These are phyloP conservation scores for Hydrochoerus hydrochaeris DNA, from an alignment of 2,113 vertebrate genomes.

Conservation along the genomic window DNA sequence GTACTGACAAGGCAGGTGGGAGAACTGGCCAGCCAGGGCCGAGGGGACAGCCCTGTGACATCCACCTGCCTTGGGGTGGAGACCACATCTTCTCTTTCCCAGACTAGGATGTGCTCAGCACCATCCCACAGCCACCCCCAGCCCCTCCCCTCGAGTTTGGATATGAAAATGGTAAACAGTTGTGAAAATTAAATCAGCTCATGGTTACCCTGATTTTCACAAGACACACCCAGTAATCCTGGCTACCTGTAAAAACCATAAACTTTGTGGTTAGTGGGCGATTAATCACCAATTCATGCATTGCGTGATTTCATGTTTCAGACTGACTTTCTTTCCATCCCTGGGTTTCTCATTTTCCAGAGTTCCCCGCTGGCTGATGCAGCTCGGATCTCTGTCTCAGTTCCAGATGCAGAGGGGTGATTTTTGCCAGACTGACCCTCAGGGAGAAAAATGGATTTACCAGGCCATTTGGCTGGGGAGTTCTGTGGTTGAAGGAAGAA, in stretches of 20 bases:
- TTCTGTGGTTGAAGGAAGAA: neutral
- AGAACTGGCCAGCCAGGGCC: neutral
- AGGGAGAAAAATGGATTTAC: neutral
- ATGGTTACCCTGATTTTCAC: conserved; percentile 30
- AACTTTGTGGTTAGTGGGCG: neutral
- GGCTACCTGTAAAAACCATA: neutral
- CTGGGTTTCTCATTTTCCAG: neutral
- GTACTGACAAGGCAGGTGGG: neutral
- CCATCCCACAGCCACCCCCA: neutral
- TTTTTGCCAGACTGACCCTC: neutral
- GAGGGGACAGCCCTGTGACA: neutral
- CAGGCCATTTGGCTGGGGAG: neutral
- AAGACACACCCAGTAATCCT: conserved; percentile 23
- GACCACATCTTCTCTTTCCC: neutral
- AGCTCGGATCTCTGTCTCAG: neutral
- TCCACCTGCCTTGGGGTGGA: neutral
- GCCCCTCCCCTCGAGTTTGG: neutral
- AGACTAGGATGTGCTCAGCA: neutral
- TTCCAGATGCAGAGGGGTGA: neutral
- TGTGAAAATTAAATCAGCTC: neutral
- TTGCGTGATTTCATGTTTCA: neutral
- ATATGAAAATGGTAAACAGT: neutral
- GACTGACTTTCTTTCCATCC: neutral
- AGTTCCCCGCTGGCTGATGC: neutral
- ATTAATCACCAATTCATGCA: neutral